Evolutionary conservation across 2,797 vertebrate species (phyloP).

Genomic region (Neoniphon sammara): DNA sequence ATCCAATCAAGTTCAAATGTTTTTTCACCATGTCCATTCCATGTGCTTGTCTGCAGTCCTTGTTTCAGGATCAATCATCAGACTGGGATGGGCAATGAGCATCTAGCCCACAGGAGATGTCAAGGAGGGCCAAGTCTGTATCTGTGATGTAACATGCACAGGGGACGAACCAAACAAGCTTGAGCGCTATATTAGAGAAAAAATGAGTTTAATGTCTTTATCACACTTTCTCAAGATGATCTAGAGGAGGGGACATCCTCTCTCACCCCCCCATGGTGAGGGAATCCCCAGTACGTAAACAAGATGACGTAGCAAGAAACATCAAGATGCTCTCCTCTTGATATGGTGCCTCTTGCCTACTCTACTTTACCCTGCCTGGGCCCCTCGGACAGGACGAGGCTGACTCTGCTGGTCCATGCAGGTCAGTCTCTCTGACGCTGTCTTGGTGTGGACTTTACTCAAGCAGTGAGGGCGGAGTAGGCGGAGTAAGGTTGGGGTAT

Average conservation of each 20-base stretch:
- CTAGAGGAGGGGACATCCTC: slow-evolving; percentile 24
- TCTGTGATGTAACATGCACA: background rate
- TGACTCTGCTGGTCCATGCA: slow-evolving; percentile 12
- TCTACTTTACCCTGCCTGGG: slow-evolving; percentile 44
- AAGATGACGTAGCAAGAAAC: slow-evolving; percentile 67
- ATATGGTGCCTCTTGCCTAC: slow-evolving; percentile 50
- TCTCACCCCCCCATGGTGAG: slow-evolving; percentile 8
- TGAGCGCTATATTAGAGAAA: background rate
- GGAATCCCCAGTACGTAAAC: slow-evolving; percentile 79
- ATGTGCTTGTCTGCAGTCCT: background rate
- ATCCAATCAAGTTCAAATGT: background rate
- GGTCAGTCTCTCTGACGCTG: background rate
- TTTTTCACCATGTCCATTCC: background rate
- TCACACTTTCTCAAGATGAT: slow-evolving; percentile 30
- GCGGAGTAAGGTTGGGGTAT: slow-evolving; percentile 79
- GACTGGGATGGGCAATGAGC: slow-evolving; percentile 7
- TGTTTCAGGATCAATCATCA: slow-evolving; percentile 25
- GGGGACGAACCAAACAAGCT: slow-evolving; percentile 10
- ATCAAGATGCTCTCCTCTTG: slow-evolving; percentile 59
- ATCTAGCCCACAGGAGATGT: slow-evolving; percentile 13
- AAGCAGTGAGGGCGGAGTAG: slow-evolving; percentile 62
- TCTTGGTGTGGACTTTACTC: slow-evolving; percentile 14
- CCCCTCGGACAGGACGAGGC: slow-evolving; percentile 34
- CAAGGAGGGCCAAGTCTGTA: slow-evolving; percentile 11
- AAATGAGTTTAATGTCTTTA: slow-evolving; percentile 25